These are phyloP conservation scores for Panorpa germanica DNA, from an alignment of 2,888 invertebrate genomes.

Conservation along the genomic window DNA sequence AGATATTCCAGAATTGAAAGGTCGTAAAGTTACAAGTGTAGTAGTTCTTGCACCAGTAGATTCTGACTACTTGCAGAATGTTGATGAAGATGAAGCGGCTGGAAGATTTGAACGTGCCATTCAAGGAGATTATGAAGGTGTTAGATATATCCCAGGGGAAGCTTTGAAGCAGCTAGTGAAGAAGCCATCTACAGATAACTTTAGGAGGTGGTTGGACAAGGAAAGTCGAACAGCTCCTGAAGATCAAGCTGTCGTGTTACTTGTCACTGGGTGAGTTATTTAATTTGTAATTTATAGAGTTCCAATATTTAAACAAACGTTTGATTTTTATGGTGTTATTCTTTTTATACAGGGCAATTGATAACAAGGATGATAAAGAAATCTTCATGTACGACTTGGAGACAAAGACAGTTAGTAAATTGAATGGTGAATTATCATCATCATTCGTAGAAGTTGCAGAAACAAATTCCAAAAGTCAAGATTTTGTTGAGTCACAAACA, in stretches of 20 bases:
- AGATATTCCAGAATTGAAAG: slow-evolving; percentile 52
- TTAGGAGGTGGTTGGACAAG: slow-evolving; percentile 58
- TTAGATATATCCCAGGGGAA: slow-evolving; percentile 55
- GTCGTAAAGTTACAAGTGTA: slow-evolving; percentile 64
- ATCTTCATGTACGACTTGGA: slow-evolving; percentile 75
- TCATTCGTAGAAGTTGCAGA: slow-evolving; percentile 78
- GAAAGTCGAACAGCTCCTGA: slow-evolving; percentile 57
- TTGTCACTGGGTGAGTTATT: slow-evolving; percentile 57
- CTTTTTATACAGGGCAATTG: slow-evolving; percentile 15
- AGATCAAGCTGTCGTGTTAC: slow-evolving; percentile 60
- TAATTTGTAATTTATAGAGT: slow-evolving; percentile 7
- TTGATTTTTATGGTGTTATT: slow-evolving; percentile 2
- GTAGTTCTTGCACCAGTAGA: slow-evolving; percentile 72
- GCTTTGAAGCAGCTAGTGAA: slow-evolving; percentile 55
- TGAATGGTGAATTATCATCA: slow-evolving; percentile 62
- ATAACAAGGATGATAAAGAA: slow-evolving; percentile 39
- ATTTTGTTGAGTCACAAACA: slow-evolving; percentile 35
- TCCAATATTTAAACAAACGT: slow-evolving; percentile 1
- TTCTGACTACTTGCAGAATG: slow-evolving; percentile 34
- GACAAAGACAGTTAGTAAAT: slow-evolving; percentile 52
- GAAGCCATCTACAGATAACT: slow-evolving; percentile 58
- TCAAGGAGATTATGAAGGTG: slow-evolving; percentile 38
- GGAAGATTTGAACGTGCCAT: slow-evolving; percentile 33
- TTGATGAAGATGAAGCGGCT: slow-evolving; percentile 20
- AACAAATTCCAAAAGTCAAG: slow-evolving; percentile 53